Evolutionary conservation across 2,113 vertebrate genomes (phyloP).

Genomic region (Takifugu flavidus): DNA sequence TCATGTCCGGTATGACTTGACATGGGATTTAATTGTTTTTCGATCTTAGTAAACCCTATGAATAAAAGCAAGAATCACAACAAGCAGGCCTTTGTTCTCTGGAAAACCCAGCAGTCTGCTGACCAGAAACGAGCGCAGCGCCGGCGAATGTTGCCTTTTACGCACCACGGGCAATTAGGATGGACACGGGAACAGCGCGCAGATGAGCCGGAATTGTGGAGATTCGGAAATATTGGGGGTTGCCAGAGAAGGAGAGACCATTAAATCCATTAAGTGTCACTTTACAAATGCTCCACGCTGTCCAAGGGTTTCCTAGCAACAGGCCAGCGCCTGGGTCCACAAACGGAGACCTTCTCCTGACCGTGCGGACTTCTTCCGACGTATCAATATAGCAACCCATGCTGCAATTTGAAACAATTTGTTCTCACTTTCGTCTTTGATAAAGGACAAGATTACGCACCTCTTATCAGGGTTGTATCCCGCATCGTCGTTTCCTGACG

Average conservation of each 20-base stretch:
- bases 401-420: conserved; percentile 24
- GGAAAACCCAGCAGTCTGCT: conserved; percentile 47
- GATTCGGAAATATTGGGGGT: conserved; percentile 35
- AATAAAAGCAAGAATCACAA: conserved; percentile 38
- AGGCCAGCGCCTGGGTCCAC: conserved; percentile 66
- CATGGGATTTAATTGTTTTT: neutral
- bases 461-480: conserved; percentile 56
- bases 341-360: conserved; percentile 25
- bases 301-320: conserved; percentile 77
- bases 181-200: conserved; percentile 24
- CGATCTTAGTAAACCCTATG: too few relatives aligned
- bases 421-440: conserved; percentile 6
- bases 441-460: conserved; percentile 56
- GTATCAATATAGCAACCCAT: conserved; percentile 32
- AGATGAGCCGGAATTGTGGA: neutral
- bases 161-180: conserved; percentile 27
- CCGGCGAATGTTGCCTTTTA: conserved; percentile 30
- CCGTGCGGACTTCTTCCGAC: conserved; percentile 41
- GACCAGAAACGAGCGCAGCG: conserved; percentile 38
- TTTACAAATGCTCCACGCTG: conserved; percentile 64
- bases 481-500: conserved; percentile 21
- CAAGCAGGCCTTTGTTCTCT: conserved; percentile 56
- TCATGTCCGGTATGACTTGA: neutral
- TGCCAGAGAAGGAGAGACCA: conserved; percentile 41
- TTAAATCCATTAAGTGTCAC: conserved; percentile 59